These are phyloP conservation scores for Scaptomyza parva DNA, from an alignment of 2,888 invertebrate genomes.

Conservation along the genomic window DNA sequence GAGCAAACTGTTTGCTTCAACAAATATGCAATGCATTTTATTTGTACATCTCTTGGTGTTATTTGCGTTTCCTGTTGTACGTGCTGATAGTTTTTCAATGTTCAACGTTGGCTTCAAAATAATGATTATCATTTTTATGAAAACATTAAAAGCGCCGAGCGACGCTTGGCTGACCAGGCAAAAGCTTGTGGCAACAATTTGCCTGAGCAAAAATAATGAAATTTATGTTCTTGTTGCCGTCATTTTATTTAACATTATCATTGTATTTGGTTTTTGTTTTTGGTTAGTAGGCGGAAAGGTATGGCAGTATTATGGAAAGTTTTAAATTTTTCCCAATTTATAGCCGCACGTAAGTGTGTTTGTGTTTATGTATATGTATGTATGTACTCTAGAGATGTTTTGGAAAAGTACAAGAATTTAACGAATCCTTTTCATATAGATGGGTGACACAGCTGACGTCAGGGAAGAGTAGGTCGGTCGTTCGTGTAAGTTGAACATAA, in stretches of 20 bases:
- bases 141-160: slow-evolving; percentile 58
- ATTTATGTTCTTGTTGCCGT: slow-evolving; percentile 55
- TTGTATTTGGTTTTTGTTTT: slow-evolving; percentile 52
- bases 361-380: not conserved
- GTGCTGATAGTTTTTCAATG: slow-evolving; percentile 35
- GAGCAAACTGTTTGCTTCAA: slow-evolving; percentile 18
- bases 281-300: not conserved
- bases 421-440: slow-evolving; percentile 16
- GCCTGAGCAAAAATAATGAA: slow-evolving; percentile 62
- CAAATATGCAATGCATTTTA: slow-evolving; percentile 49
- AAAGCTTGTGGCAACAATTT: slow-evolving; percentile 60
- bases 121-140: slow-evolving; percentile 64
- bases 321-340: slow-evolving; percentile 58
- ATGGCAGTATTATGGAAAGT: slow-evolving; percentile 32
- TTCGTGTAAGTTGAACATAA: slow-evolving; percentile 9
- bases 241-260: slow-evolving; percentile 47
- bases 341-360: slow-evolving; percentile 38
- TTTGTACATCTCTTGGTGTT: slow-evolving; percentile 18
- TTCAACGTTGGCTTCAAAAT: slow-evolving; percentile 48
- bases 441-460: slow-evolving; percentile 11
- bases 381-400: slow-evolving; percentile 24
- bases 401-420: slow-evolving; percentile 8
- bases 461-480: slow-evolving; percentile 14
- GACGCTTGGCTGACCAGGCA: slow-evolving; percentile 49
- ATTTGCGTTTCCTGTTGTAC: not conserved